Evolutionary conservation across 2,113 vertebrate genomes (phyloP).

Genomic region (Sphaerodactylus townsendi): DNA sequence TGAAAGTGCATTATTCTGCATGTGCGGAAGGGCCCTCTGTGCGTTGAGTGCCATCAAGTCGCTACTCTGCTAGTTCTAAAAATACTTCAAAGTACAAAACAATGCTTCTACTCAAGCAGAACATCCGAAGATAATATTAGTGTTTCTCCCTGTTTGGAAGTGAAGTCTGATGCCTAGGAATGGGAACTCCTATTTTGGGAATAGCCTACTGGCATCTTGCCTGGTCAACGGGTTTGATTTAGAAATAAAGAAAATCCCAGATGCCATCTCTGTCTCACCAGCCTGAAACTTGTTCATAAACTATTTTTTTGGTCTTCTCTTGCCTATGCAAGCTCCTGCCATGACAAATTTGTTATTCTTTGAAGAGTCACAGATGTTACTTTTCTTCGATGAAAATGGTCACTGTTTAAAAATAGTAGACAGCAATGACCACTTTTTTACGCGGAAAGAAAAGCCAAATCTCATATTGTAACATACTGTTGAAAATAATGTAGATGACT

Average conservation of each 20-base stretch:
- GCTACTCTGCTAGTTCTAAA: background rate
- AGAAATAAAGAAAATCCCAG: slow-evolving; percentile 7
- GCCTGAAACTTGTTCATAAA: too few relatives aligned
- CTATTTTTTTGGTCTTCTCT: background rate
- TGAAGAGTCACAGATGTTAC: background rate
- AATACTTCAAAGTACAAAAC: background rate
- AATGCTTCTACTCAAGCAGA: background rate
- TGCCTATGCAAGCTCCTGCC: background rate
- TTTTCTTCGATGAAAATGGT: background rate
- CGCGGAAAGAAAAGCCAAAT: too few relatives aligned
- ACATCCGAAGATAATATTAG: slow-evolving; percentile 25
- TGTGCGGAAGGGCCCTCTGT: too few relatives aligned
- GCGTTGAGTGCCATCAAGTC: too few relatives aligned
- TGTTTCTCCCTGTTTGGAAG: slow-evolving; percentile 23
- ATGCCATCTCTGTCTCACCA: too few relatives aligned
- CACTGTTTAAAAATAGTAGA: background rate
- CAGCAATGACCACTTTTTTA: too few relatives aligned
- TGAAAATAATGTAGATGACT: too few relatives aligned
- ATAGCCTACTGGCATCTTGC: background rate
- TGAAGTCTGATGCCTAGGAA: slow-evolving; percentile 4
- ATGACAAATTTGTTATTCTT: background rate
- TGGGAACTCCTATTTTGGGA: slow-evolving; percentile 32
- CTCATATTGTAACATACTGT: too few relatives aligned
- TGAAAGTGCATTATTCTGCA: too few relatives aligned
- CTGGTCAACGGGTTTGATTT: slow-evolving; percentile 1